Evolutionary conservation across 1,140 invertebrate genomes (phyloP), one percentile per base, ranked within the genome.

Genomic region (Panulirus ornatus): DNA sequence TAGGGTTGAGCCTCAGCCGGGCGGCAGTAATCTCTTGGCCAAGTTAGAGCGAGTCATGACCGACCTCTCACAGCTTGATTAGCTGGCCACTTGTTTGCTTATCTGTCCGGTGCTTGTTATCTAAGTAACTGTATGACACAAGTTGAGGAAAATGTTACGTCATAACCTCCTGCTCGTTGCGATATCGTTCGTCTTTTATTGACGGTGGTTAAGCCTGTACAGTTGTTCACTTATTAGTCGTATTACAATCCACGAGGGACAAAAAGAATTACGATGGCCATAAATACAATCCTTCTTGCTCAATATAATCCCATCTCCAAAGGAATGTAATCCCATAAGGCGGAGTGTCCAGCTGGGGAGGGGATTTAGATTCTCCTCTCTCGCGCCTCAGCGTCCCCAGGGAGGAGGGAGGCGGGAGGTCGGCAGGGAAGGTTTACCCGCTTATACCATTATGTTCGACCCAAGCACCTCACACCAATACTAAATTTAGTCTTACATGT

Each of bases 261-360:
- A 38, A 40, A n/a, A 76, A 76, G 44, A 51, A 54, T 34, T 63
- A 47, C 83, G 27, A 27, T 54, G 40, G 76, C 63, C 51, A 88
- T 79, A 88, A 88, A 88, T n/a, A 42, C 86, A 79, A 88, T 88
- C 86, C 76, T 88, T 79, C 86, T 81, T 79, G 86, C 58, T 44
- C 86, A 44, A 63, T 81, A 58, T 88, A 88, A 88, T 88, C 86
- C 86, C 76, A 79, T 88, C 86, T 88, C 86, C 86, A 88, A 88
- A 88, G 86, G 86, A 88, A 88, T 88, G 51, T 88, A 88, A 88
- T 88, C 86, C 71, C 86, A 81, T 88, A 88, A 88, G 86, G 86
- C 76, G 40, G 51, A 30, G 76, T 66, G 86, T 88, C 86, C 86
- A 88, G 86, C 86, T 88, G 86, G 54, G 86, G 63, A 81, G 63